A percentile compares a stretch with the other conserved stretches of the same genome.
Conservation (phyloP, 2,888 invertebrate species). For the Diadegma fenestrale region DNA sequence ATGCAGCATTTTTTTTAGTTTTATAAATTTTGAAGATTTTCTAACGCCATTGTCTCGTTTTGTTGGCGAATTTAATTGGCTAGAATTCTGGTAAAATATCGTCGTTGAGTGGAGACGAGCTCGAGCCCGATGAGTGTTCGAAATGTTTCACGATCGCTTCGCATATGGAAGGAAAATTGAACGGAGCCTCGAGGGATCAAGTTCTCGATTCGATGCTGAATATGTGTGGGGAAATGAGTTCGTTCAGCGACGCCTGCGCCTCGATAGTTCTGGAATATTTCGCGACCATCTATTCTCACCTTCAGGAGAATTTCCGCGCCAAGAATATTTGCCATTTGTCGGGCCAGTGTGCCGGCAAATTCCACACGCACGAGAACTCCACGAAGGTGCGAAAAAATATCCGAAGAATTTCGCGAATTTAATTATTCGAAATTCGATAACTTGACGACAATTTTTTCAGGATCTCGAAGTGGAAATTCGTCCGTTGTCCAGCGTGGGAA, state of each 20-base stretch:
- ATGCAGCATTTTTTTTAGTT: not conserved
- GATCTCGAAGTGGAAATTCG: constrained; percentile 86
- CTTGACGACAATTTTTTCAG: constrained; percentile 67
- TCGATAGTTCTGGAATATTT: constrained; percentile 91
- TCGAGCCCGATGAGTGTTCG: constrained; percentile 81
- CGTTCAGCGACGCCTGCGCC: constrained; percentile 92
- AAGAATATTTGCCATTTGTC: constrained; percentile 91
- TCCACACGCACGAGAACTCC: constrained; percentile 88
- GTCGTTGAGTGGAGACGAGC: constrained; percentile 79
- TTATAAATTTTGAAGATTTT: not conserved
- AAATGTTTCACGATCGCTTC: constrained; percentile 81
- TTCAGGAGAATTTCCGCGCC: constrained; percentile 88
- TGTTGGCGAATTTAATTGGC: not conserved
- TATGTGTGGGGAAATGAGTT: constrained; percentile 90
- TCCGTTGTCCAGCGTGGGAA: constrained; percentile 87
- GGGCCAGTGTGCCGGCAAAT: constrained; percentile 90
- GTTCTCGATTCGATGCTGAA: constrained; percentile 79
- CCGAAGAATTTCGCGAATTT: not conserved
- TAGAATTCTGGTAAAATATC: constrained; percentile 62
- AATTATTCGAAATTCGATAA: not conserved
- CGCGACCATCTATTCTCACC: constrained; percentile 88
- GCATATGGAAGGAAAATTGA: constrained; percentile 81
- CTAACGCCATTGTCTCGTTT: constrained; percentile 6
- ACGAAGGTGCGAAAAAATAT: constrained; percentile 83
- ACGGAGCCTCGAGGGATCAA: constrained; percentile 73